phyloP scores from a whole-genome alignment of 2,888 invertebrate species.

The Nudaria mundana region DNA sequence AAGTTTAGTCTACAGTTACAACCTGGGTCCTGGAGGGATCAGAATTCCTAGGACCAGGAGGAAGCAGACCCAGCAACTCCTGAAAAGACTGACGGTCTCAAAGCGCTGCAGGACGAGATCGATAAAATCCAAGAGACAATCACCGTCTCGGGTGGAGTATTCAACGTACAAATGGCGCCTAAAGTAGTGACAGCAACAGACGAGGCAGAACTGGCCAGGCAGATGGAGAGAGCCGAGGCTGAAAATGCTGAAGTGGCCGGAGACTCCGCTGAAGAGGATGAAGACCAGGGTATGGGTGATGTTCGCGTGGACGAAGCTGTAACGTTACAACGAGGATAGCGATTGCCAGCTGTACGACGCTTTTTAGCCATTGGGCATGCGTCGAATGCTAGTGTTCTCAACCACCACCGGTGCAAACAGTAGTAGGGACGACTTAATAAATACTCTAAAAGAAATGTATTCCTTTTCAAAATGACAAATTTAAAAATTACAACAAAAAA shows the following conservation, averaged over 20 bases:
- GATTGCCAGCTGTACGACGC: too few relatives aligned
- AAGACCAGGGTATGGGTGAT: constrained; percentile 78
- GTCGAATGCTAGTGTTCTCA: too few relatives aligned
- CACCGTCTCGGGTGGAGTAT: constrained; percentile 91
- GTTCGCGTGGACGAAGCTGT: too few relatives aligned
- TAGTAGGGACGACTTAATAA: too few relatives aligned
- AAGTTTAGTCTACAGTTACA: too few relatives aligned
- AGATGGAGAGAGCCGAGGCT: constrained; percentile 95
- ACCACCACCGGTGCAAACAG: too few relatives aligned
- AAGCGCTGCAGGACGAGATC: constrained; percentile 93
- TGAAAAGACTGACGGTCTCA: constrained; percentile 96
- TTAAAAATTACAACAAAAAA: not conserved
- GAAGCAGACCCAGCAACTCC: constrained; percentile 99
- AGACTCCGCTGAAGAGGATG: constrained; percentile 92
- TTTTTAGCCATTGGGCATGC: too few relatives aligned
- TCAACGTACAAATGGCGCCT: constrained; percentile 97
- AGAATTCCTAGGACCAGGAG: too few relatives aligned
- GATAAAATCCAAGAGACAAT: constrained; percentile 93
- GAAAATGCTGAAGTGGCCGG: constrained; percentile 97
- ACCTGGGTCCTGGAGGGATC: too few relatives aligned
- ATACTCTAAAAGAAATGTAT: too few relatives aligned
- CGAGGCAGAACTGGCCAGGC: constrained; percentile 96
- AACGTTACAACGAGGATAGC: too few relatives aligned
- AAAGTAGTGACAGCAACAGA: constrained; percentile 99
- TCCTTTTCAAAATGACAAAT: too few relatives aligned